Conservation (phyloP, 2,113 vertebrate genomes). For the Psilopogon haemacephalus region DNA sequence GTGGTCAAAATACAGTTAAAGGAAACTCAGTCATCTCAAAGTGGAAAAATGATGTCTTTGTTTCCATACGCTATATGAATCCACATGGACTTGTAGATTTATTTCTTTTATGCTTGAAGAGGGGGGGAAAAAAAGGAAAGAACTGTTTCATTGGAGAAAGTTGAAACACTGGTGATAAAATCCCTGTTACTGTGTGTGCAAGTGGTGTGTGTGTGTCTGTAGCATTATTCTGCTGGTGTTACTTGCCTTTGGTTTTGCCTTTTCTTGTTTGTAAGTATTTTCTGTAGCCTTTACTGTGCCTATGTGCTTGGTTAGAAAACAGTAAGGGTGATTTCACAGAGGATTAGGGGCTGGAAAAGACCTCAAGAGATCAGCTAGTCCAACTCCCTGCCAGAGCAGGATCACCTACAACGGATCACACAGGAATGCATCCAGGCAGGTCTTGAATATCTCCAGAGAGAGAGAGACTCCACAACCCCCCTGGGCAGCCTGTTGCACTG, state of each 20-base stretch:
- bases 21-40: neutral
- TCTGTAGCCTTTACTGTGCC: neutral
- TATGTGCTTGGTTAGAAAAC: neutral
- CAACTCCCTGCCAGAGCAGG: no score
- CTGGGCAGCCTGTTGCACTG: no score
- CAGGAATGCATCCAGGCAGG: no score
- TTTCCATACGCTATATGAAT: neutral
- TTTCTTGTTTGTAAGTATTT: neutral
- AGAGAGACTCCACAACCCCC: no score
- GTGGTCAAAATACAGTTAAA: neutral
- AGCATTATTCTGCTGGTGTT: rapidly evolving
- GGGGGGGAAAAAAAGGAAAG: neutral
- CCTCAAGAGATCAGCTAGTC: no score
- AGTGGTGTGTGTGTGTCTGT: neutral
- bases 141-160: neutral
- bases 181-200: rapidly evolving
- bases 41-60: neutral
- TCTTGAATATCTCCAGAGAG: no score
- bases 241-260: neutral
- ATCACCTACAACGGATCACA: no score
- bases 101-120: neutral
- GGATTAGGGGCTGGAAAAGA: no score
- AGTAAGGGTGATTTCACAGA: neutral
- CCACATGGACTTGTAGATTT: neutral
- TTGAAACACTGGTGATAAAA: neutral